Conservation (phyloP, 1,140 invertebrate species). For the Tetramorium alpestre region DNA sequence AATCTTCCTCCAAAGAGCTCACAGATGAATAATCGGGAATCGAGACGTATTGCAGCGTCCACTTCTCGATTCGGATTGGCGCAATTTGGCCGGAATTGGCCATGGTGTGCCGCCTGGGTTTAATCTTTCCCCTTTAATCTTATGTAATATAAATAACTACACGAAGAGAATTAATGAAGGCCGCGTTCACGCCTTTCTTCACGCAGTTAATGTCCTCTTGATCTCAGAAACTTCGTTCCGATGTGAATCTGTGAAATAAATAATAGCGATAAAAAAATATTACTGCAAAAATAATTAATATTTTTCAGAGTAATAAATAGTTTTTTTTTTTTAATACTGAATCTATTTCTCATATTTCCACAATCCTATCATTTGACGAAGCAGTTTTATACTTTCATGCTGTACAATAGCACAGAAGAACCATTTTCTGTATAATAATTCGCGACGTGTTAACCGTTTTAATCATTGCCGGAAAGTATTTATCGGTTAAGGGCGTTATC, state of each 20-base stretch:
- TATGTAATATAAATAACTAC: background rate
- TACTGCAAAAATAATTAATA: background rate
- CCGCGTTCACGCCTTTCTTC: background rate
- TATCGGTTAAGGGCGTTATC: background rate
- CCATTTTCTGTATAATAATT: background rate
- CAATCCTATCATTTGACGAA: background rate
- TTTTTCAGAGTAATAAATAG: background rate
- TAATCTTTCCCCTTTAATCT: background rate
- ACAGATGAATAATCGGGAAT: conserved; percentile 30
- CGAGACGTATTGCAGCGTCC: background rate
- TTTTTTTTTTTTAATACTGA: background rate
- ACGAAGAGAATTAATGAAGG: background rate
- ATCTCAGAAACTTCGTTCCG: background rate
- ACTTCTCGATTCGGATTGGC: conserved; percentile 23
- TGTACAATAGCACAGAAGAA: background rate
- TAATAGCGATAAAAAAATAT: background rate
- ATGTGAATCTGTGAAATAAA: conserved; percentile 7
- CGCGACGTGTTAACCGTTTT: background rate
- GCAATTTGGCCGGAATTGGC: background rate
- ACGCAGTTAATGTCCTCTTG: background rate
- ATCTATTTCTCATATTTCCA: background rate
- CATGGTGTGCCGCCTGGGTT: background rate
- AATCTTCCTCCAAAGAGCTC: conserved; percentile 32
- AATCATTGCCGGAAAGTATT: background rate
- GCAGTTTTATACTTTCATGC: background rate